Base-by-base conservation (phyloP, 2,797 vertebrate genomes). In the Periophthalmus magnuspinnatus region DNA sequence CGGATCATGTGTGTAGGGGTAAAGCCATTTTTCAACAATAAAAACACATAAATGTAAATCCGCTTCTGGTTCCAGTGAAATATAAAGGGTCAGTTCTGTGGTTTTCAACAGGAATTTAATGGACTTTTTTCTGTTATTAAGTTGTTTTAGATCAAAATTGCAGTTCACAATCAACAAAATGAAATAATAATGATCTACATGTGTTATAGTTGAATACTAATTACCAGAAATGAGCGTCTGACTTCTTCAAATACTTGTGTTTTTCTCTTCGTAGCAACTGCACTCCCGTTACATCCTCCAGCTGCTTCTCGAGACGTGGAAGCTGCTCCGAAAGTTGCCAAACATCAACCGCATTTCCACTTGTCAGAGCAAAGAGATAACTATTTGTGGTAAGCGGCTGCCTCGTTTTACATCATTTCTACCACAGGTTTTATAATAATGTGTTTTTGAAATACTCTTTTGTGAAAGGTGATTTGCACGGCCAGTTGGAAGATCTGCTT, bases 361-460 rank as follows among this genome's bases (percentile, higher is more conserved):
- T 71, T 96, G 96, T 85, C 95, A 96, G 22, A 96, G 94, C 1
- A 97, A 97, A 85, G 96, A 98, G 88, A 93, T 99, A 88, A 97
- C 96, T 0, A 92, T 99, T 64, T 98, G 97, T 36, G 97, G 97
- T 99, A 1, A 52, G 21, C 52, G 9, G 6, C 6, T 11, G 10
- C 9, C 10, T 9, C 10, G 22, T 54, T 22, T 54, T 22, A 45
- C 24, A 66, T 7, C 5, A 4, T 3, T 22, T 55, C 52, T 22
- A 22, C 10, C 19, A 47, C 1, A 9, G 10, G 50, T n/a, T 13
- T 17, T 14, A 16, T 47, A 1, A 47, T 47, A 5, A 47, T 41
- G 14, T 21, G 21, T 6, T 16, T 5, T 6, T 62, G 45, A 24
- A 22, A n/a, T 64, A 0, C 56, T 19, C 41, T 71, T 21, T 72